Percentiles rank a stretch among this genome's conserved stretches.
phyloP scores from a whole-genome alignment of 1,140 invertebrate species.

The Choristoneura fumiferana region DNA sequence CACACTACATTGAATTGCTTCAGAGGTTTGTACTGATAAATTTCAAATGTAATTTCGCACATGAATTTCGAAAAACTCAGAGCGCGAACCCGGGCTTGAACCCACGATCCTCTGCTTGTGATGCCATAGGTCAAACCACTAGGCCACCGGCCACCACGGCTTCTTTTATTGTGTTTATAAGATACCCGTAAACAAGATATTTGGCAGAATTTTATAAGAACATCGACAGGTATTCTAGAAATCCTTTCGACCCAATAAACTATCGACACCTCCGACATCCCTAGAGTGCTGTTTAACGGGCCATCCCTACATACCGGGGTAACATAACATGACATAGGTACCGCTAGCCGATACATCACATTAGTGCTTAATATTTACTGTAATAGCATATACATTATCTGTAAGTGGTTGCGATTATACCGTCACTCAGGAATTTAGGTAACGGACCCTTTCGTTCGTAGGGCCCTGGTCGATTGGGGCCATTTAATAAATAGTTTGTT shows the following conservation, averaged over 20 bases:
- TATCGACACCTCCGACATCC: slow-evolving; percentile 38
- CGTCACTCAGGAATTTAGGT: slow-evolving; percentile 3
- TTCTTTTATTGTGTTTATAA: too few relatives aligned
- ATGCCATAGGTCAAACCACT: too few relatives aligned
- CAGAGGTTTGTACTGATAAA: too few relatives aligned
- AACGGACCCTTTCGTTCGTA: slow-evolving; percentile 12
- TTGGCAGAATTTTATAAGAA: too few relatives aligned
- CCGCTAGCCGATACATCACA: slow-evolving; percentile 70
- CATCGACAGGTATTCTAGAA: too few relatives aligned
- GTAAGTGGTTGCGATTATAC: slow-evolving; percentile 48
- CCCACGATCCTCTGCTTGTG: too few relatives aligned
- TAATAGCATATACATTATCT: slow-evolving; percentile 48
- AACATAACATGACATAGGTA: slow-evolving; percentile 60
- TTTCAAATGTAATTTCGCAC: too few relatives aligned
- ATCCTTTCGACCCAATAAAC: background rate
- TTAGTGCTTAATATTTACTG: slow-evolving; percentile 42
- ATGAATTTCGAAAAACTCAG: too few relatives aligned
- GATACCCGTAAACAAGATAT: too few relatives aligned
- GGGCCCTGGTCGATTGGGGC: slow-evolving; percentile 37
- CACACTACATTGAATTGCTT: too few relatives aligned
- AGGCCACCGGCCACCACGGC: too few relatives aligned
- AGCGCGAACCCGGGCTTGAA: too few relatives aligned
- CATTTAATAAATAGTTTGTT: slow-evolving; percentile 38
- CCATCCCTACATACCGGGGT: slow-evolving; percentile 57
- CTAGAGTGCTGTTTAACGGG: slow-evolving; percentile 61